Evolutionary conservation across 2,888 invertebrate species (phyloP).

Genomic region (Odontomyia ornata): DNA sequence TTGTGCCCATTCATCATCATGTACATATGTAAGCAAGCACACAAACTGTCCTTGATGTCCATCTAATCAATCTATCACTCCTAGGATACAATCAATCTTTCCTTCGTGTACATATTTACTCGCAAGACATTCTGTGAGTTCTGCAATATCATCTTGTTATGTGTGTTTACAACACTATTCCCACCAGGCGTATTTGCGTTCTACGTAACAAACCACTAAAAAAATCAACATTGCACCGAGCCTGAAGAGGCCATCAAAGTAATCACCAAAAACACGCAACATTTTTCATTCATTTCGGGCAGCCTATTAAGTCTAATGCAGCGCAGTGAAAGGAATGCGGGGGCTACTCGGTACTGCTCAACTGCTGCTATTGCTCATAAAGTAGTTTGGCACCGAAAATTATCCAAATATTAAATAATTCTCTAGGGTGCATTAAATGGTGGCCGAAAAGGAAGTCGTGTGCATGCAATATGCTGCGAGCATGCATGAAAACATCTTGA

Average conservation of each 20-base stretch:
- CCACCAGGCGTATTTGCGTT: conserved; percentile 9
- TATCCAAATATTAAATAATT: conserved; percentile 23
- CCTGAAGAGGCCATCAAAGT: not conserved
- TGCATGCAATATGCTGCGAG: not conserved
- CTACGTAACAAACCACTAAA: conserved; percentile 15
- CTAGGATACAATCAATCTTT: not conserved
- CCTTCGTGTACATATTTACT: not conserved
- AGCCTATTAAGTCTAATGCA: not conserved
- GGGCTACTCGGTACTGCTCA: too few species aligned
- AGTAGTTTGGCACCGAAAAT: not conserved
- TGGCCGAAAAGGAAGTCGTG: not conserved
- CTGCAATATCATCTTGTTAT: not conserved
- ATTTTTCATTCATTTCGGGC: conserved; percentile 18
- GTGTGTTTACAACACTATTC: not conserved
- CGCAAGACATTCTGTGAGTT: too few species aligned
- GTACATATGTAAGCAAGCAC: not conserved
- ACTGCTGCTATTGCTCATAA: too few species aligned
- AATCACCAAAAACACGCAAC: conserved; percentile 31
- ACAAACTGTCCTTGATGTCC: not conserved
- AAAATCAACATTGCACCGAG: not conserved
- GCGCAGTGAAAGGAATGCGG: too few species aligned
- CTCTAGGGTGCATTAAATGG: not conserved
- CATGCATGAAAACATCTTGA: not conserved
- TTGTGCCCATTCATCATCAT: too few species aligned
- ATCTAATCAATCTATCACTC: not conserved